phyloP scores from a whole-genome alignment of 2,888 invertebrate species.

The Ectobius pallidus region DNA sequence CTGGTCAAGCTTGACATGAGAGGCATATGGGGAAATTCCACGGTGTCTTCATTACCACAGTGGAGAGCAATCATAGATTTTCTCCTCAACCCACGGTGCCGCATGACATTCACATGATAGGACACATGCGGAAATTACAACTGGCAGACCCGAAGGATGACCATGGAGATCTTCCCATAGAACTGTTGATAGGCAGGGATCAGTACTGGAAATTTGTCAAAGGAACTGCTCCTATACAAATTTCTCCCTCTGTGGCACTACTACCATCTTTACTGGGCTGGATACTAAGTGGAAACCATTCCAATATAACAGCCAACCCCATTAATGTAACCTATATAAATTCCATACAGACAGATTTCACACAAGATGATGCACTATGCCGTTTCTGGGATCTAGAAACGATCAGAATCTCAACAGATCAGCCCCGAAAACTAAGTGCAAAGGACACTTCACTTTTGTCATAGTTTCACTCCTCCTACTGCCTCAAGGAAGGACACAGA shows the following conservation, averaged over 20 bases:
- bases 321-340: neutral
- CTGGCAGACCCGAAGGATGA: neutral
- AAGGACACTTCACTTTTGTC: neutral
- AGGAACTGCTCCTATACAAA: neutral
- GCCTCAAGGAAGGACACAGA: neutral
- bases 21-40: neutral
- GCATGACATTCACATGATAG: neutral
- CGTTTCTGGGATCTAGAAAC: neutral
- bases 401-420: neutral
- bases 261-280: slow-evolving; percentile 7
- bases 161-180: neutral
- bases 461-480: neutral
- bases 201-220: slow-evolving; percentile 12
- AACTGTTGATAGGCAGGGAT: slow-evolving; percentile 8
- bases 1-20: neutral
- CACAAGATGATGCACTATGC: neutral
- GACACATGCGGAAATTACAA: neutral
- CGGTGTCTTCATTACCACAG: neutral
- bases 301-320: neutral
- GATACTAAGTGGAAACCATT: neutral
- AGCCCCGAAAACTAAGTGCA: neutral
- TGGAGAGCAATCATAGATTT: neutral
- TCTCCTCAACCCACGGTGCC: neutral
- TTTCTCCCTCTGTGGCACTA: neutral
- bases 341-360: no score